phyloP scores from a whole-genome alignment of 2,113 vertebrate species.

The Eleginops maclovinus region DNA sequence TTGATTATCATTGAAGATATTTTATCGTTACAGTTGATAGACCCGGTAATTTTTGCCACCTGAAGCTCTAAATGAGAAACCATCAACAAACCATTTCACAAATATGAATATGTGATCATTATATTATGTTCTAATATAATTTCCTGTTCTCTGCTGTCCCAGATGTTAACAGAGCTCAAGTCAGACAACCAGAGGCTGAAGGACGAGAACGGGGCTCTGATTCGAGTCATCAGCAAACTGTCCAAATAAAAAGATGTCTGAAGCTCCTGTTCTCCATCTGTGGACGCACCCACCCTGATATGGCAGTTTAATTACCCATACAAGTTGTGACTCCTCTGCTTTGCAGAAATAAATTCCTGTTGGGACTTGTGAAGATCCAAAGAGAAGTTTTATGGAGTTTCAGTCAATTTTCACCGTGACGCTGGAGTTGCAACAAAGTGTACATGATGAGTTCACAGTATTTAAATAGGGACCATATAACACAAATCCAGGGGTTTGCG shows the following conservation, averaged over 20 bases:
- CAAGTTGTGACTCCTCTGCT: conserved; percentile 11
- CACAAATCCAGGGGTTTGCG: conserved; percentile 30
- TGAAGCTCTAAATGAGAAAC: conserved; percentile 15
- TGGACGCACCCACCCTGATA: conserved; percentile 23
- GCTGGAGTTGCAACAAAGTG: conserved; percentile 2
- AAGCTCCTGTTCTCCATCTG: conserved; percentile 24
- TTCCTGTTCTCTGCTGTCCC: conserved; percentile 33
- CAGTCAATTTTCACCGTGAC: conserved; percentile 5
- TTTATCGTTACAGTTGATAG: no score
- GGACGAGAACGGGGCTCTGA: conserved; percentile 97
- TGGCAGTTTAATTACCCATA: conserved; percentile 18
- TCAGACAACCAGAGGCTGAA: conserved; percentile 98
- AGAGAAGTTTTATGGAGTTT: conserved; percentile 23
- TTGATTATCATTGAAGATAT: not conserved
- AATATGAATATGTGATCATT: not conserved
- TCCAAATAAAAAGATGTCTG: conserved; percentile 88
- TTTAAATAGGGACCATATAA: conserved; percentile 53
- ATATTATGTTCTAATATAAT: conserved; percentile 25
- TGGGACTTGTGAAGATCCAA: conserved; percentile 30
- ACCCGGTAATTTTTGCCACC: not conserved
- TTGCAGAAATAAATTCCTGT: conserved; percentile 25
- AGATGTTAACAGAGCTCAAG: conserved; percentile 96
- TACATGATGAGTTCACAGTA: conserved; percentile 13
- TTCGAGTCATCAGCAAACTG: conserved; percentile 98
- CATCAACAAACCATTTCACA: not conserved